Conservation (phyloP, 2,888 invertebrate genomes). For the Sipha maydis region DNA sequence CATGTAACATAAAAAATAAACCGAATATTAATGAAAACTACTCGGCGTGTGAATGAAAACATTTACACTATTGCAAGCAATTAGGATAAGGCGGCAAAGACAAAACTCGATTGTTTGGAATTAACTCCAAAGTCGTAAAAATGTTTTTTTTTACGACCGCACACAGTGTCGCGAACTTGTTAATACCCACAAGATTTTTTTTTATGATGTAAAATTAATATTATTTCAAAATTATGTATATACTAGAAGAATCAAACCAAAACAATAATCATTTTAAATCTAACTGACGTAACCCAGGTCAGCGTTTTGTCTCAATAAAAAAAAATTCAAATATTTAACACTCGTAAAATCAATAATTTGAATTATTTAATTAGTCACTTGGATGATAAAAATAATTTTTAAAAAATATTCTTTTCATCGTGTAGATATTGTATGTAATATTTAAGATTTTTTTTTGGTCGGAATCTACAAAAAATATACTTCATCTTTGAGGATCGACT, state of each 20-base stretch:
- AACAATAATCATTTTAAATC: conserved; percentile 1
- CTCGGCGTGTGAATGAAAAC: conserved; percentile 51
- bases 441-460: no score
- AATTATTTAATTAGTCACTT: no score
- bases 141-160: conserved; percentile 48
- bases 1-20: conserved; percentile 27
- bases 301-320: background rate
- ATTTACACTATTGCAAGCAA: conserved; percentile 51
- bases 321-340: conserved; percentile 20
- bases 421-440: no score
- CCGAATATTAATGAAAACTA: conserved; percentile 47
- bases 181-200: conserved; percentile 33
- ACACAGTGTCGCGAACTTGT: conserved; percentile 48
- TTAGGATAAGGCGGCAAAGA: conserved; percentile 41
- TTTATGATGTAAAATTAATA: conserved; percentile 30
- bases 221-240: conserved; percentile 10
- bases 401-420: no score
- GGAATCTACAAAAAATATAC: no score
- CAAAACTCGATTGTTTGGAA: conserved; percentile 45
- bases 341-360: background rate
- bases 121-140: conserved; percentile 49
- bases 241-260: background rate
- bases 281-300: conserved; percentile 31
- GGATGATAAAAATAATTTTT: no score
- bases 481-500: no score